Evolutionary conservation across 1,140 invertebrate genomes (phyloP).

Genomic region (Leptonema lineaticorne): DNA sequence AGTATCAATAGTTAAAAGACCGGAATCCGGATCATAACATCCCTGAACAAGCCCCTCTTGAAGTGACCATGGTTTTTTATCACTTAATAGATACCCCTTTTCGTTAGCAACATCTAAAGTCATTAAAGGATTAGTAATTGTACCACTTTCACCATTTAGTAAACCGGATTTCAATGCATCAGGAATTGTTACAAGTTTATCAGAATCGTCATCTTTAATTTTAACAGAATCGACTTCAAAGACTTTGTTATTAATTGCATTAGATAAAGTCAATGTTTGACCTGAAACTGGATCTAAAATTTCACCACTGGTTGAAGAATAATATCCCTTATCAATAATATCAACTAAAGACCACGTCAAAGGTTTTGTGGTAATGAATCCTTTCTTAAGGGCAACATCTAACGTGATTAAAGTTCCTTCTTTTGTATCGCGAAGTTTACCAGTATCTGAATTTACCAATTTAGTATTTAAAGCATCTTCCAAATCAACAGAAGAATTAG

Average conservation of each 20-base stretch:
- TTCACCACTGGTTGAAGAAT: constrained; percentile 70
- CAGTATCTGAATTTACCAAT: constrained; percentile 68
- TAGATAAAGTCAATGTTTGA: constrained; percentile 67
- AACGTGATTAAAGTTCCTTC: constrained; percentile 66
- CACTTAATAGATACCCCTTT: constrained; percentile 75
- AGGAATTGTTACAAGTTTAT: constrained; percentile 64
- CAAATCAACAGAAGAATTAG: constrained; percentile 67
- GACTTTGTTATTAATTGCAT: constrained; percentile 71
- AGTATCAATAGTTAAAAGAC: constrained; percentile 72
- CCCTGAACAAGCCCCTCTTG: constrained; percentile 84
- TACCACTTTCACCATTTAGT: constrained; percentile 69
- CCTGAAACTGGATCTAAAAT: constrained; percentile 81
- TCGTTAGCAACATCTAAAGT: constrained; percentile 74
- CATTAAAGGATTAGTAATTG: constrained; percentile 69
- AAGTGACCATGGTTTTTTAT: constrained; percentile 75
- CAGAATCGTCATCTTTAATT: constrained; percentile 73
- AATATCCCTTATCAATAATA: constrained; percentile 77
- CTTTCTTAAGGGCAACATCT: constrained; percentile 67
- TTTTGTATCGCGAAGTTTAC: constrained; percentile 68
- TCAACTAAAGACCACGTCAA: constrained; percentile 71
- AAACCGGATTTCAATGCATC: constrained; percentile 70
- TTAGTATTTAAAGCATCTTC: constrained; percentile 67
- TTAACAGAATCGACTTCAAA: constrained; percentile 69
- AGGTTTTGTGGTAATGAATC: constrained; percentile 69
- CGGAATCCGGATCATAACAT: constrained; percentile 75